These are phyloP conservation scores for Enteromius mattozi DNA, from an alignment of 2,797 vertebrate species.

Conservation along the genomic window DNA sequence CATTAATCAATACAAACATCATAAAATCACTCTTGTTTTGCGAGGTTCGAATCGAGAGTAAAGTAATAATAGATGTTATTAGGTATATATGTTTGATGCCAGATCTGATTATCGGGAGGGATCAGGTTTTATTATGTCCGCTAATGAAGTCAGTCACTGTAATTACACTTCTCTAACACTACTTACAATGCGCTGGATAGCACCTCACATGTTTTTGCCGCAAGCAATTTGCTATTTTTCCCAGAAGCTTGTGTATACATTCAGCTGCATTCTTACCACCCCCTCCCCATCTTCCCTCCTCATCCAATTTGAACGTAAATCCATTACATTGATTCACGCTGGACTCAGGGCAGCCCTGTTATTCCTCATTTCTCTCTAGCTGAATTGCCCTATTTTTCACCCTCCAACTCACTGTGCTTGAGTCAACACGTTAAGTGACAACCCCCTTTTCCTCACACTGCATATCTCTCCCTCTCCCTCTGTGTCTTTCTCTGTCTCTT, in stretches of 20 bases:
- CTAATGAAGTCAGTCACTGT: slow-evolving; percentile 7
- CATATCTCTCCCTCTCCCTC: slow-evolving; percentile 34
- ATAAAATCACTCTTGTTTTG: not conserved
- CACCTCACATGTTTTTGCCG: slow-evolving; percentile 11
- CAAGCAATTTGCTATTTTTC: slow-evolving; percentile 62
- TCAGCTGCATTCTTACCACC: slow-evolving; percentile 57
- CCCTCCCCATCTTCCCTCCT: slow-evolving; percentile 41
- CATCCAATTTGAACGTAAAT: slow-evolving; percentile 71
- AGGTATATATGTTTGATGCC: not conserved
- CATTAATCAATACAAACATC: not conserved
- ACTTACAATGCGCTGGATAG: slow-evolving; percentile 23
- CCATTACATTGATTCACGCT: slow-evolving; percentile 74
- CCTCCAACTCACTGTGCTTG: slow-evolving; percentile 69
- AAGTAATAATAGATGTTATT: not conserved
- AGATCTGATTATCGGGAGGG: not conserved
- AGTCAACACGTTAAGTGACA: slow-evolving; percentile 65
- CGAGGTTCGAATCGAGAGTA: not conserved
- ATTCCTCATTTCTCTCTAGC: slow-evolving; percentile 73
- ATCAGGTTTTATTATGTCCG: not conserved
- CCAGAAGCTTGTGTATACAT: slow-evolving; percentile 63
- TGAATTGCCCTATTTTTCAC: slow-evolving; percentile 77
- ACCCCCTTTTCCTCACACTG: slow-evolving; percentile 46
- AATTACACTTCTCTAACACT: slow-evolving; percentile 11
- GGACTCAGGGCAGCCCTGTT: slow-evolving; percentile 66
- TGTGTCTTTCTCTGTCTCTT: slow-evolving; percentile 20